Base-by-base conservation (phyloP, 1,140 invertebrate species). In the Ceratoteleas bidentatus region DNA sequence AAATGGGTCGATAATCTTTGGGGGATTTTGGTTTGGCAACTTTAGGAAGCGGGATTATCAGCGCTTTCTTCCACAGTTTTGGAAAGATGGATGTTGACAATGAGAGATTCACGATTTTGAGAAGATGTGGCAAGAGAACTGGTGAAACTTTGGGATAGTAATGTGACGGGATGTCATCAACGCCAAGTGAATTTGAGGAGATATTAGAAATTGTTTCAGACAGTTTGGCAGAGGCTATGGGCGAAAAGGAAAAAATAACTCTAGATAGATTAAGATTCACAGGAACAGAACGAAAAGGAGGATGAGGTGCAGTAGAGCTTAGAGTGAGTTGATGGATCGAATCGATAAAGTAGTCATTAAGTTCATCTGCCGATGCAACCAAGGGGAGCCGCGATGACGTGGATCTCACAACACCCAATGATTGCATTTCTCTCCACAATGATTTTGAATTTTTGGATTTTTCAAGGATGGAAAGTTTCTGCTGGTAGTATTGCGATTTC, bases 1-100 rank as follows among this genome's bases (percentile, higher is more conserved):
- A 62, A 24, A 74, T 65, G 6, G 70, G 70, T 3, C 70, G 38
- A 15, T 47, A 69, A 10, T 69, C 40, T 13, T 40, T 40, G 0
- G 13, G 10, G 4, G 6, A 5, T 9, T 34, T 15, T 9, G 56
- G 56, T 9, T 58, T 58, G 3, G 34, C 2, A 7, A 40, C 24
- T 58, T 58, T 58, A 0, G 34, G 34, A 1, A 58, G 0, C 0
- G 53, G 32, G 8, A 58, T 43, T 8, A 58, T 15, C n/a, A 58
- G 3, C 15, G 56, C 34, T 16, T 58, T 58, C n/a, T 58, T 58
- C 56, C 38, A 58, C 3, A 43, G 9, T 40, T 34, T 0, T 4
- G 56, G 34, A 13, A 40, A 58, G 0, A 3, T 13, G 13, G 53
- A 56, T n/a, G 50, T 24, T 5, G 16, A 24, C 7, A 53, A n/a